phyloP scores from a whole-genome alignment of 2,113 vertebrate species.

The Mixornis gularis region DNA sequence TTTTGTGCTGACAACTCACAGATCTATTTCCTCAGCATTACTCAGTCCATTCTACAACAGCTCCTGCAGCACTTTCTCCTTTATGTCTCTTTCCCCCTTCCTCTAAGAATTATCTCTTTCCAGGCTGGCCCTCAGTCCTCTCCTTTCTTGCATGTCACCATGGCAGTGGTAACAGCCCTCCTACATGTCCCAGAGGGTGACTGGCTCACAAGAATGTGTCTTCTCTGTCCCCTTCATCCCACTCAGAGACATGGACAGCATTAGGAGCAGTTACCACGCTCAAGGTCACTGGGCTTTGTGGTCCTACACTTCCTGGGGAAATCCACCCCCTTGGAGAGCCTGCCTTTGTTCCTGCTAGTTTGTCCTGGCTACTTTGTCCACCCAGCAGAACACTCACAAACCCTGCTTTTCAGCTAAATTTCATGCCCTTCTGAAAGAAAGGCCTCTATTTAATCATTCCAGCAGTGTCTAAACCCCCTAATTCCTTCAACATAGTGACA shows the following conservation, averaged over 20 bases:
- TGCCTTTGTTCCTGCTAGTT: not conserved
- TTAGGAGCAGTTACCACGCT: not conserved
- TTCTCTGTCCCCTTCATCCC: not conserved
- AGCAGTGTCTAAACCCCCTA: not conserved
- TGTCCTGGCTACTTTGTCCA: not conserved
- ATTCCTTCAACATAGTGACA: conserved; percentile 38
- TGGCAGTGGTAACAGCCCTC: not conserved
- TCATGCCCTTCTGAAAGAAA: conserved; percentile 30
- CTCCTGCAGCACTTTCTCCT: not conserved
- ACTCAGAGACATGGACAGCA: not conserved
- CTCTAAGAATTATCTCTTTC: not conserved
- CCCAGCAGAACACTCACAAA: not conserved
- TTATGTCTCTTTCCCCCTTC: not conserved
- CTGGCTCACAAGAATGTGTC: not conserved
- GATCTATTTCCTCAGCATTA: not conserved
- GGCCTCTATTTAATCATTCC: conserved; percentile 11
- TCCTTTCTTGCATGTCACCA: not conserved
- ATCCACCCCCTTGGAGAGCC: not conserved
- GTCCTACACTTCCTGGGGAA: not conserved
- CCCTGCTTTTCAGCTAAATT: conserved; percentile 21
- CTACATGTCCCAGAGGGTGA: not conserved
- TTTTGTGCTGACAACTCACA: not conserved
- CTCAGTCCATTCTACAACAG: not conserved
- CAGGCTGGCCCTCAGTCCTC: not conserved
- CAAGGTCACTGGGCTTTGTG: not conserved